These are phyloP conservation scores for Catocala nupta DNA, from an alignment of 2,888 invertebrate species.

Conservation along the genomic window DNA sequence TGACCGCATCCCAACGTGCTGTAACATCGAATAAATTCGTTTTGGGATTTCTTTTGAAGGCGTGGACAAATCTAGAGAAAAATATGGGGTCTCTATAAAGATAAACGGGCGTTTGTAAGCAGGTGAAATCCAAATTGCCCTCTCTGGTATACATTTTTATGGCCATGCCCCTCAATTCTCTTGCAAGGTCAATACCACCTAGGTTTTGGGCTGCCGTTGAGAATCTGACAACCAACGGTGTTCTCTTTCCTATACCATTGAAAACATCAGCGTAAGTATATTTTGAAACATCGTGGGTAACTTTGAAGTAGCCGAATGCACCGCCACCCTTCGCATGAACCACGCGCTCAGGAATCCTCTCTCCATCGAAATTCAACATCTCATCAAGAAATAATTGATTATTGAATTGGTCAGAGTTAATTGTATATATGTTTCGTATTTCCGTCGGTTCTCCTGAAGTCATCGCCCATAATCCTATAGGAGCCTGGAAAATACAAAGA, in stretches of 20 bases:
- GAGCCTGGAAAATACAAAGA: constrained; percentile 42
- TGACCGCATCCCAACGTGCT: constrained; percentile 84
- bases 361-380: constrained; percentile 90
- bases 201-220: constrained; percentile 88
- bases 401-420: constrained; percentile 58
- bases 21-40: constrained; percentile 71
- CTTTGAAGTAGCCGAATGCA: constrained; percentile 93
- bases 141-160: constrained; percentile 63
- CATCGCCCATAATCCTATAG: constrained; percentile 83
- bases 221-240: constrained; percentile 86
- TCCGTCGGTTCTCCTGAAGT: constrained; percentile 92
- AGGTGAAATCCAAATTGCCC: constrained; percentile 63
- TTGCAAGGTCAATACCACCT: constrained; percentile 87
- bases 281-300: constrained; percentile 91
- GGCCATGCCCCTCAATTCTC: constrained; percentile 77
- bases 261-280: constrained; percentile 88
- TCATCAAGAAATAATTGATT: constrained; percentile 88
- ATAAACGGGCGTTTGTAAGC: constrained; percentile 87
- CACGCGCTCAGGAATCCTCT: constrained; percentile 95
- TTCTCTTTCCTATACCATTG: constrained; percentile 86
- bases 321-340: constrained; percentile 97
- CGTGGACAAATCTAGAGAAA: constrained; percentile 85
- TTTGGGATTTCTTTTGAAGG: constrained; percentile 86
- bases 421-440: constrained; percentile 82
- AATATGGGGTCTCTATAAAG: constrained; percentile 84